Evolutionary conservation across 2,113 vertebrate species (phyloP), one percentile per base, ranked within the genome.

Genomic region (Bolborhynchus lineola): DNA sequence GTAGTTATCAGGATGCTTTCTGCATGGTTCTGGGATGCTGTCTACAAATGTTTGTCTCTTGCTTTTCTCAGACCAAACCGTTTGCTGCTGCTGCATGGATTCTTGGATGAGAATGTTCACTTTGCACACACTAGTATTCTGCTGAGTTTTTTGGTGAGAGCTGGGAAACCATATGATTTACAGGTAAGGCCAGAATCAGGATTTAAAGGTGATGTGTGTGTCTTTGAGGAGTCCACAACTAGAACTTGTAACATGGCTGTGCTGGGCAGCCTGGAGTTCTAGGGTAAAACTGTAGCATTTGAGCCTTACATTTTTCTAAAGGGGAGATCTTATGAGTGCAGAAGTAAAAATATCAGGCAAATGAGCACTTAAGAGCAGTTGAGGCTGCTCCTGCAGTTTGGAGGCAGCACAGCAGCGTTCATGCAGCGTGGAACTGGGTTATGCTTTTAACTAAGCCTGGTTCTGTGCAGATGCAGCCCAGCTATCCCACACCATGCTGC

Each of bases 71-170:
- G 98, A 95, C 98, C 98, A 60, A 98, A 98, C 90, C 98, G 98
- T 55, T 97, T 98, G 96, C 95, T 98, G 57, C 97, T 98, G 86
- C 97, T 98, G 7, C 98, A 98, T 2, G 98, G 98, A 16, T 98
- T 98, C 95, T 92, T 98, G 92, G 98, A 98, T 97, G 98, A 98
- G 94, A 98, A 98, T 5, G 98, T 98, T 90, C 98, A 98, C 94
- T 98, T 98, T 98, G 98, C 98, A 98, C 98, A 98, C 68, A 98
- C 98, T 67, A 98, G 98, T 95, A 98, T 98, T 92, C 96, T 98
- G 95, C 98, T 98, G 95, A 98, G 98, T 93, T 98, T 98, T 93
- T 98, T 98, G 95, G 98, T 98, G 94, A 98, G 98, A 95, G 98
- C 98, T 95, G 98, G 98, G 74, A 98, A 98, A 81, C 98, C 98